These are phyloP conservation scores for human (Homo sapiens) DNA, from an alignment of 2,113 vertebrate species.

Conservation along the genomic window GRCh38 chr6:159983501-159984000, in stretches of 20 bases:
- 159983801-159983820: background rate
- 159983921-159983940: background rate
- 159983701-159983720: background rate
- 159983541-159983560: too few relatives aligned
- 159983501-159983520: background rate
- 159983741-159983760: background rate
- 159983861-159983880: accelerated
- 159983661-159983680: background rate
- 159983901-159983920: background rate
- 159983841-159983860: background rate
- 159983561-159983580: background rate
- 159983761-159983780: background rate
- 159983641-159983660: background rate
- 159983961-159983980: constrained; percentile 12
- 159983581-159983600: background rate
- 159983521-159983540: background rate
- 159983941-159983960: background rate
- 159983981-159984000: background rate
- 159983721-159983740: background rate
- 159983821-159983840: background rate
- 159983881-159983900: background rate
- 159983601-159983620: background rate
- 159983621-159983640: background rate
- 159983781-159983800: background rate
- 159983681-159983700: background rate